phyloP scores from a whole-genome alignment of 2,113 vertebrate genomes.

The Macquaria australasica region DNA sequence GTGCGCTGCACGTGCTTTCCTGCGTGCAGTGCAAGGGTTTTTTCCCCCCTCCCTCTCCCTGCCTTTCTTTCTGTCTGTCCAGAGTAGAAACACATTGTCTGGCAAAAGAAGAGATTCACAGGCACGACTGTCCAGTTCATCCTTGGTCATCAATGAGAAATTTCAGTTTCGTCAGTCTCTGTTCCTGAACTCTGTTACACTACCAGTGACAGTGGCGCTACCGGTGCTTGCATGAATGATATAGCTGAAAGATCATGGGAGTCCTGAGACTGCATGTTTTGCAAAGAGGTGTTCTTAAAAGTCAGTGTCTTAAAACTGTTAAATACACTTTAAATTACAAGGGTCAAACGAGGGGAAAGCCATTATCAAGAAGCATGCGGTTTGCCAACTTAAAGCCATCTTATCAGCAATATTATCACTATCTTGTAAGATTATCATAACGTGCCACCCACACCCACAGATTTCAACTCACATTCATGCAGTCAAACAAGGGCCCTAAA shows the following conservation, averaged over 20 bases:
- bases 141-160: conserved; percentile 32
- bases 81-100: conserved; percentile 76
- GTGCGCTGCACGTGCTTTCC: conserved; percentile 82
- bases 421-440: conserved; percentile 13
- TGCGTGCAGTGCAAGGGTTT: conserved; percentile 73
- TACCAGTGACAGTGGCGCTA: background rate
- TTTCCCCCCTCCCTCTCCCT: conserved; percentile 39
- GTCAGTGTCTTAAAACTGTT: background rate
- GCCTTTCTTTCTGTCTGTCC: conserved; percentile 25
- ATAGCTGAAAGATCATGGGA: background rate
- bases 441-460: background rate
- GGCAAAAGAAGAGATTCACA: conserved; percentile 42
- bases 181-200: conserved; percentile 11
- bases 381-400: background rate
- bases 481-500: conserved; percentile 10
- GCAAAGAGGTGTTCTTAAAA: background rate
- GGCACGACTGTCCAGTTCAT: conserved; percentile 32
- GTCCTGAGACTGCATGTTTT: background rate
- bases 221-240: background rate
- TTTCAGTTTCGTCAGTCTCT: background rate
- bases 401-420: background rate
- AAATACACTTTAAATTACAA: background rate
- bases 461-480: background rate
- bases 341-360: background rate
- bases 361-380: background rate